Evolutionary conservation across 2,113 vertebrate genomes (phyloP).

Genomic region (Excalfactoria chinensis): DNA sequence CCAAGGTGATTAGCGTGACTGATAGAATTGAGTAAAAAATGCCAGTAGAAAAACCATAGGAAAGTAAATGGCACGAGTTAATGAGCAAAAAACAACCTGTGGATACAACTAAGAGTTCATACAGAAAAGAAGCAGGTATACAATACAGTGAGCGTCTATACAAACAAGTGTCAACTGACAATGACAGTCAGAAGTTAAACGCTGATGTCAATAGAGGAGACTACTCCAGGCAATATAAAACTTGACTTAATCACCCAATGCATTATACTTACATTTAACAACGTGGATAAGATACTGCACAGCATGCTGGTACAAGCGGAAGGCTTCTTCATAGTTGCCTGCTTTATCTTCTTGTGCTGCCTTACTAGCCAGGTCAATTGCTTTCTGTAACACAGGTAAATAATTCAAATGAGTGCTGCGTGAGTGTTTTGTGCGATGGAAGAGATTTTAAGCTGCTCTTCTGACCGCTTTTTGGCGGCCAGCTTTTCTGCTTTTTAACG

Average conservation of each 20-base stretch:
- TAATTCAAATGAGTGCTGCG: neutral
- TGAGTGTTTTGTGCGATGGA: neutral
- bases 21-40: neutral
- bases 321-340: constrained; percentile 92
- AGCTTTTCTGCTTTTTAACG: neutral
- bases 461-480: neutral
- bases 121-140: neutral
- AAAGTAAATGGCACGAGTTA: neutral
- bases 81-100: neutral
- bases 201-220: neutral
- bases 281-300: constrained; percentile 96
- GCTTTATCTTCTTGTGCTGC: constrained; percentile 93
- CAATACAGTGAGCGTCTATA: neutral
- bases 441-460: neutral
- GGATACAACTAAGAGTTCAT: neutral
- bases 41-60: neutral
- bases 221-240: neutral
- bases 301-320: constrained; percentile 90
- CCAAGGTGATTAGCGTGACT: neutral
- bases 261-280: constrained; percentile 87
- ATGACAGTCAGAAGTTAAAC: constrained; percentile 1
- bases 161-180: neutral
- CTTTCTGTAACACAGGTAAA: constrained; percentile 86
- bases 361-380: constrained; percentile 90
- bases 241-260: neutral